A percentile compares a stretch with the other conserved stretches of the same genome.
These are phyloP conservation scores for Gambusia yucatana DNA, from an alignment of 2,797 vertebrate species.

Conservation along the genomic window DNA sequence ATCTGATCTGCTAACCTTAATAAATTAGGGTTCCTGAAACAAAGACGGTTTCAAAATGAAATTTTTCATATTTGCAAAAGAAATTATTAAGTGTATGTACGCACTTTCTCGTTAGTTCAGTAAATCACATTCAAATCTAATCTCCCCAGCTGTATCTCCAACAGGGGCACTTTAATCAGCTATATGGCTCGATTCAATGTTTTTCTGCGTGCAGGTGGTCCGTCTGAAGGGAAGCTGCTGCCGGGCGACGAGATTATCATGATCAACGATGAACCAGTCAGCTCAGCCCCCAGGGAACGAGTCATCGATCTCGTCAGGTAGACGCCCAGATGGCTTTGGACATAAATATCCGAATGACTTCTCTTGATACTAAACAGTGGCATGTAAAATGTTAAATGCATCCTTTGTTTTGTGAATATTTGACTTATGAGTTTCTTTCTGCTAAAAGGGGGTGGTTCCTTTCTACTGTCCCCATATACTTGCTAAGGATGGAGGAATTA, in stretches of 20 bases:
- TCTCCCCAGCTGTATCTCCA: neutral
- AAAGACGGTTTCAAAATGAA: no score
- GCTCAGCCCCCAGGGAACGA: conserved; percentile 91
- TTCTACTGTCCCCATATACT: neutral
- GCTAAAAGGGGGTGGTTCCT: neutral
- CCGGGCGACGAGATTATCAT: conserved; percentile 96
- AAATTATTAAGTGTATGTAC: no score
- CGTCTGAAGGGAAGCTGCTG: conserved; percentile 93
- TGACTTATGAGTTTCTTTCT: neutral
- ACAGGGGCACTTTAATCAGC: conserved; percentile 7
- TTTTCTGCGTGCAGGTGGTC: conserved; percentile 80
- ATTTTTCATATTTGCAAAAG: no score
- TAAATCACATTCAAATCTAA: neutral
- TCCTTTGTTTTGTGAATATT: neutral
- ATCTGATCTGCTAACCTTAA: no score
- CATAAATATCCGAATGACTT: neutral
- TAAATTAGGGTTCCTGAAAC: no score
- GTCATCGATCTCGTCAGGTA: conserved; percentile 98
- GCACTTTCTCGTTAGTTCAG: neutral
- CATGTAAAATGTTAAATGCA: neutral
- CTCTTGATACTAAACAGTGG: neutral
- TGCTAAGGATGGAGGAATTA: neutral
- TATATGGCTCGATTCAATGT: conserved; percentile 9
- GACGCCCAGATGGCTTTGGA: neutral
- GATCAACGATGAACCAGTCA: conserved; percentile 94